phyloP scores from a whole-genome alignment of 53 echinoderm and acorn worm species.

The Mesocentrotus franciscanus region DNA sequence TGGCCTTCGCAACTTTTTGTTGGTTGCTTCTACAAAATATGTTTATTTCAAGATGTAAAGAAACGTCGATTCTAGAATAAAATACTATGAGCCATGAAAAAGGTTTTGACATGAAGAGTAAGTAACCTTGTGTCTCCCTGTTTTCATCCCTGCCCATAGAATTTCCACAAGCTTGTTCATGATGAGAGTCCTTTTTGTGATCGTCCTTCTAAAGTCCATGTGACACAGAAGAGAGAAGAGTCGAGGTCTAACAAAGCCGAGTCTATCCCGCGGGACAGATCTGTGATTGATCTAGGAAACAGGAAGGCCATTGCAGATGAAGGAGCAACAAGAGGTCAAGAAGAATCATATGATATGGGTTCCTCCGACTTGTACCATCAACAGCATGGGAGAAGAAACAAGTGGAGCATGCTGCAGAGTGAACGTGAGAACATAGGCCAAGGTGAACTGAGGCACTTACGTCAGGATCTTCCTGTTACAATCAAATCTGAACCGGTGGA shows the following conservation, averaged over 20 bases:
- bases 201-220: background rate
- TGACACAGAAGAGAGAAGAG: background rate
- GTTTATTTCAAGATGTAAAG: too few relatives aligned
- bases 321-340: background rate
- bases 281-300: background rate
- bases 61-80: background rate
- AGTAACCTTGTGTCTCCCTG: background rate
- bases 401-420: conserved; percentile 36
- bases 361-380: background rate
- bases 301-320: background rate
- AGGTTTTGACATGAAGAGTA: background rate
- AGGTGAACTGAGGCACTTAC: background rate
- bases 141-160: background rate
- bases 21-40: too few relatives aligned
- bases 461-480: background rate
- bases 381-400: background rate
- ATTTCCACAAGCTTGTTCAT: conserved; percentile 52
- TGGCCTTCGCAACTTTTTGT: too few relatives aligned
- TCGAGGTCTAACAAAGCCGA: background rate
- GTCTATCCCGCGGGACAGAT: background rate
- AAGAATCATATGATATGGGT: background rate
- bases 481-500: conserved; percentile 45
- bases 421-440: background rate
- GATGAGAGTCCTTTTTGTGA: conserved; percentile 25
- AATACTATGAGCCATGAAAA: background rate